Evolutionary conservation across 1,140 invertebrate species (phyloP).

Genomic region (Fopius arisanus): DNA sequence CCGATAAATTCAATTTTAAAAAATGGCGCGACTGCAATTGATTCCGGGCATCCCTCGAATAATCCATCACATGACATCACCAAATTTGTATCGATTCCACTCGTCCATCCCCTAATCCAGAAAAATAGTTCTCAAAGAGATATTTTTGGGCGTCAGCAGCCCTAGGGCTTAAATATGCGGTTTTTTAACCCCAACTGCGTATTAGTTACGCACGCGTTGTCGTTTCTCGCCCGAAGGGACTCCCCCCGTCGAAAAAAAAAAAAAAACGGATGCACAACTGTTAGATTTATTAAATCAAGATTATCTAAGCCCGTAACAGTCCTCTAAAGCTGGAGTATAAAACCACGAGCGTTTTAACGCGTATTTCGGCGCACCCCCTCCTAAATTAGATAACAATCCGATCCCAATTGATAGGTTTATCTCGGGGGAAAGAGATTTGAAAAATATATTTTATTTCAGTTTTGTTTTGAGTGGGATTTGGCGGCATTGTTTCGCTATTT

Average conservation of each 20-base stretch:
- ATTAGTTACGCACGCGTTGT: constrained; percentile 64
- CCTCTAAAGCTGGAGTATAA: constrained; percentile 56
- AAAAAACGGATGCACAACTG: constrained; percentile 54
- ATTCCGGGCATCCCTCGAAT: neutral
- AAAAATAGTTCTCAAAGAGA: constrained; percentile 4
- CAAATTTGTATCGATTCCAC: constrained; percentile 7
- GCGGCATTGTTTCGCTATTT: neutral
- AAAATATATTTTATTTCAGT: neutral
- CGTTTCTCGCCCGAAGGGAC: constrained; percentile 36
- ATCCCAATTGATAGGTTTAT: constrained; percentile 52
- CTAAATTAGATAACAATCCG: constrained; percentile 39
- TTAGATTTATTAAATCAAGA: constrained; percentile 67
- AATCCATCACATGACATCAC: neutral
- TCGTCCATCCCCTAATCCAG: neutral
- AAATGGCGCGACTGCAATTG: neutral
- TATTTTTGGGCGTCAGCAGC: neutral
- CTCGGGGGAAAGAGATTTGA: constrained; percentile 21
- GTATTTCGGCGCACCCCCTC: neutral
- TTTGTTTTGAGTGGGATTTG: neutral
- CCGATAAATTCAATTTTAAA: too few relatives aligned
- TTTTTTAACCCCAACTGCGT: constrained; percentile 38
- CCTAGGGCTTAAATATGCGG: constrained; percentile 19
- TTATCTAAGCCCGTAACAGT: constrained; percentile 63
- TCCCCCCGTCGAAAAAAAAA: too few relatives aligned
- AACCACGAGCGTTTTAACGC: constrained; percentile 43